Conservation (phyloP, 2,113 vertebrate genomes). For the Hypocryptadius cinnamomeus region DNA sequence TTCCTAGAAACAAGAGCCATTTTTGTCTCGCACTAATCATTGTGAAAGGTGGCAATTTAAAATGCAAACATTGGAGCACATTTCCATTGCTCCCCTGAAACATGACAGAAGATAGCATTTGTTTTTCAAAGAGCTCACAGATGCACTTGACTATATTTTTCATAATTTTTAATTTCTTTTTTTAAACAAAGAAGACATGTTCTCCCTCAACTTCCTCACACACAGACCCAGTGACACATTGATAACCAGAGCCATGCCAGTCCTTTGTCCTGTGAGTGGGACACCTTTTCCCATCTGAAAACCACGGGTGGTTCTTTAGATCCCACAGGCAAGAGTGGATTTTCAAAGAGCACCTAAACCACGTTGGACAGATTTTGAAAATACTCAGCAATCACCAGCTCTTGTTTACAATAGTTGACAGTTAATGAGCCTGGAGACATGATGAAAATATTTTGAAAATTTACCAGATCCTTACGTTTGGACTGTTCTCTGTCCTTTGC, state of each 20-base stretch:
- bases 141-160: neutral
- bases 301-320: rapidly evolving
- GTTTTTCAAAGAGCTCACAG: neutral
- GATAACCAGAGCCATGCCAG: neutral
- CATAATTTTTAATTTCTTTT: neutral
- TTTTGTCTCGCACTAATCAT: neutral
- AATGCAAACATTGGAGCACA: neutral
- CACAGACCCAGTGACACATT: neutral
- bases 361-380: neutral
- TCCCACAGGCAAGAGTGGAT: neutral
- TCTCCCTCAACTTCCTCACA: neutral
- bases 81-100: neutral
- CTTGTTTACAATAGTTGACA: neutral
- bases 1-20: neutral
- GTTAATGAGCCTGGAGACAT: neutral
- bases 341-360: neutral
- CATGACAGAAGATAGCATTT: neutral
- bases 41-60: neutral
- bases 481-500: neutral
- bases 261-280: neutral
- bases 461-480: neutral
- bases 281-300: neutral
- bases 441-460: neutral
- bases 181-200: neutral
- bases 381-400: neutral